A percentile compares a stretch with the other conserved stretches of the same genome.
Conservation (phyloP, 2,797 vertebrate genomes). For the Pangasius macronema region DNA sequence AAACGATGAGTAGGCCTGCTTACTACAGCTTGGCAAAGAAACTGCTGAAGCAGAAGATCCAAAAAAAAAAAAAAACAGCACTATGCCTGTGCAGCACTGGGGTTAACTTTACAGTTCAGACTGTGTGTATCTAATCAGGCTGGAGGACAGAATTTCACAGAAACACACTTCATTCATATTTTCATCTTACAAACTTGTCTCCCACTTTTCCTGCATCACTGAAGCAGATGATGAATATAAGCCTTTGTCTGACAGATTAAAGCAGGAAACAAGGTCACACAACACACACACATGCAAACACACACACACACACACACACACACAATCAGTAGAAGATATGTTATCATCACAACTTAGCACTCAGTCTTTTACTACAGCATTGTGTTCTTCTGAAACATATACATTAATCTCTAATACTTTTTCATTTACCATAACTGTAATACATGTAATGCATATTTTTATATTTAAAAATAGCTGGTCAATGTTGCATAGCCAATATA, state of each 20-base stretch:
- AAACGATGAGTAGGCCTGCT: slow-evolving; percentile 1
- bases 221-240: slow-evolving; percentile 41
- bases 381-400: not conserved
- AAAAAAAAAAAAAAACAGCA: not conserved
- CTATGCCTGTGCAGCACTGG: not conserved
- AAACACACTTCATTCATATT: not conserved
- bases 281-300: not conserved
- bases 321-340: not conserved
- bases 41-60: slow-evolving; percentile 5
- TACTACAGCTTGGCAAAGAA: slow-evolving; percentile 23
- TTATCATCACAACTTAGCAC: not conserved
- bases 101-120: not conserved
- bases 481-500: not conserved
- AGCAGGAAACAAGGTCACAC: slow-evolving; percentile 21
- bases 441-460: not conserved
- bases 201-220: slow-evolving; percentile 35
- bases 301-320: not conserved
- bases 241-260: slow-evolving; percentile 23
- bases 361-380: not conserved
- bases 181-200: not conserved
- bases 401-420: not conserved
- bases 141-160: not conserved
- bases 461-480: not conserved
- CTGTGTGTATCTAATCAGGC: not conserved
- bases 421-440: not conserved